Evolutionary conservation across 2,797 vertebrate species (phyloP).

Genomic region (Ataeniobius toweri): DNA sequence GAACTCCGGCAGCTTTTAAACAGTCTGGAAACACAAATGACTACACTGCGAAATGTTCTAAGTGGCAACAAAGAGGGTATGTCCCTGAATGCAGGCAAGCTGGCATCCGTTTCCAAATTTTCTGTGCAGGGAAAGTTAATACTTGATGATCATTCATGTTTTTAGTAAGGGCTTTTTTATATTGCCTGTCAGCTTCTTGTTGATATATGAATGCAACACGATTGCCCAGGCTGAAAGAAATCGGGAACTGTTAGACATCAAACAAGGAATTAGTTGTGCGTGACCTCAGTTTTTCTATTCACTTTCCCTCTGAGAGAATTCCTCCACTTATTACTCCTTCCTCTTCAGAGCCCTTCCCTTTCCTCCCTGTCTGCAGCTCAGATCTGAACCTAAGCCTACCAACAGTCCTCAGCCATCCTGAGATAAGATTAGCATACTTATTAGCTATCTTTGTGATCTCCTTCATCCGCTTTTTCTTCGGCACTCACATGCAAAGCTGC

Average conservation of each 20-base stretch:
- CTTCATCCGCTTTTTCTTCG: slow-evolving; percentile 37
- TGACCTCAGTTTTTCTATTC: slow-evolving; percentile 9
- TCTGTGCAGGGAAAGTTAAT: slow-evolving; percentile 24
- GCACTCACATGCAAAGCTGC: slow-evolving; percentile 44
- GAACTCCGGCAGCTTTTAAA: slow-evolving; percentile 38
- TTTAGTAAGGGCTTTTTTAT: slow-evolving; percentile 28
- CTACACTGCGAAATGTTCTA: slow-evolving; percentile 28
- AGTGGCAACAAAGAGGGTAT: slow-evolving; percentile 7
- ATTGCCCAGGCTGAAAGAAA: slow-evolving; percentile 46
- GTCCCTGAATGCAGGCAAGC: not conserved
- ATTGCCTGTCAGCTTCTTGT: slow-evolving; percentile 13
- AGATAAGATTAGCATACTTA: slow-evolving; percentile 75
- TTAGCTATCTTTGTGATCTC: slow-evolving; percentile 63
- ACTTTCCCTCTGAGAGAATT: not conserved
- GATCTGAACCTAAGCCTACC: slow-evolving; percentile 37
- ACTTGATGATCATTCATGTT: slow-evolving; percentile 49
- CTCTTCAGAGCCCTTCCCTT: slow-evolving; percentile 8
- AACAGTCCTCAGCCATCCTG: slow-evolving; percentile 49
- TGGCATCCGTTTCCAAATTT: slow-evolving; percentile 23
- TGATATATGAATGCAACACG: slow-evolving; percentile 15
- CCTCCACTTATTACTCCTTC: slow-evolving; percentile 8
- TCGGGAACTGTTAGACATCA: slow-evolving; percentile 47
- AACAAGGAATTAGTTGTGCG: slow-evolving; percentile 23
- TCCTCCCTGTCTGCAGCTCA: slow-evolving; percentile 29
- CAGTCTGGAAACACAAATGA: slow-evolving; percentile 48